Evolutionary conservation across 2,797 vertebrate genomes (phyloP).

Genomic region (Sparus aurata): DNA sequence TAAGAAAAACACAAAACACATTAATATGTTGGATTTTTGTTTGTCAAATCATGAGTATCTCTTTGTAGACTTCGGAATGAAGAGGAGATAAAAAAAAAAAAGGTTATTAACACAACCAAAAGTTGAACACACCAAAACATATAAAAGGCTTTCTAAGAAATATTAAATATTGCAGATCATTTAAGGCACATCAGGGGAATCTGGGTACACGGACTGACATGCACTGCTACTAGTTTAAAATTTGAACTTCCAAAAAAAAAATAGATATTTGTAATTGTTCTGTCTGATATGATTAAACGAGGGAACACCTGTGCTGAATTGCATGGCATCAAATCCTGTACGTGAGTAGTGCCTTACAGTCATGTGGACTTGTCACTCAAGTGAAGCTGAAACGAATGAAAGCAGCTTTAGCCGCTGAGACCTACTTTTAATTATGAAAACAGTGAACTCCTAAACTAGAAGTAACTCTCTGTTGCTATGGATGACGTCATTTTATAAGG

Average conservation of each 20-base stretch:
- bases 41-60: not conserved
- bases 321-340: not conserved
- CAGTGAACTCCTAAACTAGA: too few relatives aligned
- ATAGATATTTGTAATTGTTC: not conserved
- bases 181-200: not conserved
- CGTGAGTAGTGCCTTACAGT: too few relatives aligned
- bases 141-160: not conserved
- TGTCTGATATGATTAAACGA: not conserved
- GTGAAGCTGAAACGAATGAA: not conserved
- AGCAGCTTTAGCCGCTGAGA: too few relatives aligned
- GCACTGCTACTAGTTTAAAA: not conserved
- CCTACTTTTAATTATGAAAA: too few relatives aligned
- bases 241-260: not conserved
- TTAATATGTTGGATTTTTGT: not conserved
- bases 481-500: too few relatives aligned
- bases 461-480: too few relatives aligned
- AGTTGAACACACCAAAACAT: not conserved
- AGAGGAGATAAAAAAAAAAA: not conserved
- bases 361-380: not conserved
- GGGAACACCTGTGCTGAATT: not conserved
- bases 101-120: not conserved
- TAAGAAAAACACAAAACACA: not conserved
- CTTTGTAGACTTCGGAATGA: too few relatives aligned
- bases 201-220: not conserved
- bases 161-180: not conserved